Evolutionary conservation across 2,888 invertebrate species (phyloP).

Genomic region (Yponomeuta sedellus): DNA sequence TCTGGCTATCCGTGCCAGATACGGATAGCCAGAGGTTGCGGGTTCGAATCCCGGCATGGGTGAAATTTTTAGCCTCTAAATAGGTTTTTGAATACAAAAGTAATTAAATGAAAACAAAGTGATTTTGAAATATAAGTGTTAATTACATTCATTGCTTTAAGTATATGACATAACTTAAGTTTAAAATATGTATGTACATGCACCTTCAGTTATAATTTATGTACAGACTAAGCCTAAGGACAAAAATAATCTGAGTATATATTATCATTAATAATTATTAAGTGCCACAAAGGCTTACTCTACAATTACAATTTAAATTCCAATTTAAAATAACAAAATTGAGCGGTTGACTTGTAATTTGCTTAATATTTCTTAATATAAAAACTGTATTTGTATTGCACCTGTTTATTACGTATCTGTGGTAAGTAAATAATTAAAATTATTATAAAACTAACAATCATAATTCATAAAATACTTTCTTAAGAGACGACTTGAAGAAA

Average conservation of each 20-base stretch:
- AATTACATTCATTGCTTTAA: slow-evolving; percentile 8
- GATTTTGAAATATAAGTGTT: slow-evolving; percentile 4
- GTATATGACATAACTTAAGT: slow-evolving; percentile 2
- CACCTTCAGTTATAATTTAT: slow-evolving; percentile 2
- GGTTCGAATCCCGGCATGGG: no score
- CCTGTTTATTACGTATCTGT: slow-evolving; percentile 25
- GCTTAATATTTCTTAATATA: slow-evolving; percentile 5
- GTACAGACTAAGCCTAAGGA: slow-evolving; percentile 6
- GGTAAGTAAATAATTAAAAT: slow-evolving; percentile 6
- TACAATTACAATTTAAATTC: background rate
- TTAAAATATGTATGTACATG: slow-evolving; percentile 5
- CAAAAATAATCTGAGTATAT: slow-evolving; percentile 19
- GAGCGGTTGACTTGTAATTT: slow-evolving; percentile 21
- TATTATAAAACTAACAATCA: background rate
- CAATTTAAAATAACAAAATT: slow-evolving; percentile 19
- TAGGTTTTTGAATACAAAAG: no score
- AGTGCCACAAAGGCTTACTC: background rate
- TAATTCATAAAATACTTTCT: background rate
- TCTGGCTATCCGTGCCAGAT: no score
- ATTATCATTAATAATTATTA: slow-evolving; percentile 17
- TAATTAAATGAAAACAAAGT: slow-evolving; percentile 2
- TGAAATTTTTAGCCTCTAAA: no score
- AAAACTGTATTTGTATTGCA: slow-evolving; percentile 31
- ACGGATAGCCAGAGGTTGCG: no score
- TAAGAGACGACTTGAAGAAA: background rate